A percentile compares a stretch with the other conserved stretches of the same genome.
Conservation (phyloP, 2,797 vertebrate genomes). For the Dendrocincla fuliginosa region DNA sequence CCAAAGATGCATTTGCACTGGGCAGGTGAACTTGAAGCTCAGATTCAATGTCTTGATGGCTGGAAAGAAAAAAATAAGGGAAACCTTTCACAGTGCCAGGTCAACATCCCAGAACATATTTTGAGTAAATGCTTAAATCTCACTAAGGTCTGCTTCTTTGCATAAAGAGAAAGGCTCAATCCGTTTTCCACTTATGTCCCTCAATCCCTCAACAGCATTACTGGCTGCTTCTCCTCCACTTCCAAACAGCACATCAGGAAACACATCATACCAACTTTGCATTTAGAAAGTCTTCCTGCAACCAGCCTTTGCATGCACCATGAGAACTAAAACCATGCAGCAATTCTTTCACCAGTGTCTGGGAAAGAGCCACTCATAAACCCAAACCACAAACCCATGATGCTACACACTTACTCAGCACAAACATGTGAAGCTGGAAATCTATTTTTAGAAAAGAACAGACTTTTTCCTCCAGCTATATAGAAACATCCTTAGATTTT, state of each 20-base stretch:
- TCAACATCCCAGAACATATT: not conserved
- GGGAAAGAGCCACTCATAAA: not conserved
- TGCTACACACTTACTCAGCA: not conserved
- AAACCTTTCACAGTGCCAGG: not conserved
- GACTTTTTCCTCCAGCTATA: not conserved
- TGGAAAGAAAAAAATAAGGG: not conserved
- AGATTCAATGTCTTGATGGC: not conserved
- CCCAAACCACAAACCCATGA: not conserved
- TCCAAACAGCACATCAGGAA: not conserved
- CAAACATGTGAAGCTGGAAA: not conserved
- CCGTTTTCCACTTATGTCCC: not conserved
- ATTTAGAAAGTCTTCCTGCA: not conserved
- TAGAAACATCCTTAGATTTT: not conserved
- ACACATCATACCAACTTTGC: not conserved
- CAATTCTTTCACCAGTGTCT: not conserved
- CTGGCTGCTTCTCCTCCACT: not conserved
- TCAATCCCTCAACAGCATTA: not conserved
- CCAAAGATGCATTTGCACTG: not conserved
- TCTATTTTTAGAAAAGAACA: not conserved
- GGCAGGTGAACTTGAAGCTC: not conserved
- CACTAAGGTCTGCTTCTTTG: not conserved
- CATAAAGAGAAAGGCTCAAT: not conserved
- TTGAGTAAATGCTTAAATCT: not conserved
- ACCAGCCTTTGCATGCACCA: not conserved
- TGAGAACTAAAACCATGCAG: not conserved